Evolutionary conservation across 2,797 vertebrate species (phyloP), one percentile per base, ranked within the genome.

Genomic region (Apodemus agrarius): DNA sequence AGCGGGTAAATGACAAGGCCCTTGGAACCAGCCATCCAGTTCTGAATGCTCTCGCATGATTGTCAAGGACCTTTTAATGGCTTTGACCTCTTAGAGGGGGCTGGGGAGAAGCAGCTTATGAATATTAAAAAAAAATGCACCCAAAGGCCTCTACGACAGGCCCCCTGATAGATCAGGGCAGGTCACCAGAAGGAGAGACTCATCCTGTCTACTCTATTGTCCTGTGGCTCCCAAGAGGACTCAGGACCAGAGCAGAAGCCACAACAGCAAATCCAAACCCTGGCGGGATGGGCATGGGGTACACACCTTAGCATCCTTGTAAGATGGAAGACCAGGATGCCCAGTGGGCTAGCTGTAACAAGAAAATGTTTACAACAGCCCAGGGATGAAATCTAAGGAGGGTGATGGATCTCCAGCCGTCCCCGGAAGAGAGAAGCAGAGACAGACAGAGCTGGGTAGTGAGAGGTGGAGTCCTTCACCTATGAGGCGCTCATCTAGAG

Each of bases 81-180:
- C 89, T 96, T 96, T 96, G 97, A 93, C 94, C 96, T 97, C 97
- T 80, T 43, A 40, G 26, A 82, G 52, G 21, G 34, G 72, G 29
- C 80, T 96, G 49, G 24, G 46, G 49, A 91, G 80, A 82, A 93
- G 49, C 29, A 54, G 29, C 59, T 59, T 81, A 61, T 63, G 87
- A 94, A 96, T 96, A 93, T 79, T 74, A 37, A 43, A 6, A 43
- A 6, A 40, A 69, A 9, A 61, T 7, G 11, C 1, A 17, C 12
- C 31, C 11, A 0, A 6, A n/a, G 69, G 79, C 54, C 86, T 93
- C 61, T 2, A 29, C 79, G 61, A 31, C 6, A 1, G 11, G n/a
- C 74, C 75, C n/a, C 22, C 13, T 61, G 69, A 80, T 75, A 49
- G 46, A 80, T 10, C 46, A 83, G 43, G 90, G 17, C 34, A 63